These are phyloP conservation scores for Paramisgurnus dabryanus DNA, from an alignment of 2,113 vertebrate species.

Conservation along the genomic window DNA sequence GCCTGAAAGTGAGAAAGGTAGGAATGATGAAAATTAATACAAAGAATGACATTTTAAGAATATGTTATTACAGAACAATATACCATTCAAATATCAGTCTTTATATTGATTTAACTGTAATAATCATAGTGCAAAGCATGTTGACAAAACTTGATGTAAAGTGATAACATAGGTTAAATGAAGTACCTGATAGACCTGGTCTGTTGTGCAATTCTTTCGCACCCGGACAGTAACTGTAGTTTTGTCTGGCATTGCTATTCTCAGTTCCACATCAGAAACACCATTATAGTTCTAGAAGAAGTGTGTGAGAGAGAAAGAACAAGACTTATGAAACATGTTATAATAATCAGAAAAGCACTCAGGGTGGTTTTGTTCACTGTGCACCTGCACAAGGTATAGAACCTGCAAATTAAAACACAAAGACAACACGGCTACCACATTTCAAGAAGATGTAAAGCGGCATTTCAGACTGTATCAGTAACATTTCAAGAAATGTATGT, in stretches of 20 bases:
- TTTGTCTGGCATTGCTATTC: constrained; percentile 90
- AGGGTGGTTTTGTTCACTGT: background rate
- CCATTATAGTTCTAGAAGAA: constrained; percentile 48
- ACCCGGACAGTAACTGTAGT: constrained; percentile 88
- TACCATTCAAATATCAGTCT: too few species aligned
- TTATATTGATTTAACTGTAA: background rate
- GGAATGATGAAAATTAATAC: background rate
- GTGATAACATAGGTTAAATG: background rate
- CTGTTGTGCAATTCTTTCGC: constrained; percentile 96
- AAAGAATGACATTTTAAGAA: too few species aligned
- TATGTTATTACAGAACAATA: too few species aligned
- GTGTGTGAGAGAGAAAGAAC: background rate
- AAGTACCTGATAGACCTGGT: constrained; percentile 96
- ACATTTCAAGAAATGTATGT: background rate
- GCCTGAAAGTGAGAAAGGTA: constrained; percentile 70
- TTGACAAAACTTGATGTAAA: background rate
- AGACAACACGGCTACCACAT: background rate
- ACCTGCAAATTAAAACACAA: background rate
- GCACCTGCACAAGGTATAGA: background rate
- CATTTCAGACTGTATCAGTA: background rate
- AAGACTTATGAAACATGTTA: background rate
- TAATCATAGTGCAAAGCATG: background rate
- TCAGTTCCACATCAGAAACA: constrained; percentile 85
- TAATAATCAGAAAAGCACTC: background rate
- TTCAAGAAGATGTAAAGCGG: background rate